Conservation (phyloP, 2,113 vertebrate genomes). For the human region GRCh38 chr11:109453501-109454000, state of each 20-base stretch:
- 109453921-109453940: neutral
- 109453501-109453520: neutral
- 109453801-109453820: neutral
- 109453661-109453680: neutral
- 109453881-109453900: neutral
- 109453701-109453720: neutral
- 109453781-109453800: neutral
- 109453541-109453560: neutral
- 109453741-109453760: neutral
- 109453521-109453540: neutral
- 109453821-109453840: neutral
- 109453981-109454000: neutral
- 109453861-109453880: neutral
- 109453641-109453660: neutral
- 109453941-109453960: neutral
- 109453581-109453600: neutral
- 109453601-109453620: neutral
- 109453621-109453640: neutral
- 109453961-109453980: neutral
- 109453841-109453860: neutral
- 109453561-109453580: neutral
- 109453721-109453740: neutral
- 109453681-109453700: neutral
- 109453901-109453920: neutral
- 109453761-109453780: neutral